phyloP scores from a whole-genome alignment of 2,113 vertebrate species.

The Plecotus auritus region DNA sequence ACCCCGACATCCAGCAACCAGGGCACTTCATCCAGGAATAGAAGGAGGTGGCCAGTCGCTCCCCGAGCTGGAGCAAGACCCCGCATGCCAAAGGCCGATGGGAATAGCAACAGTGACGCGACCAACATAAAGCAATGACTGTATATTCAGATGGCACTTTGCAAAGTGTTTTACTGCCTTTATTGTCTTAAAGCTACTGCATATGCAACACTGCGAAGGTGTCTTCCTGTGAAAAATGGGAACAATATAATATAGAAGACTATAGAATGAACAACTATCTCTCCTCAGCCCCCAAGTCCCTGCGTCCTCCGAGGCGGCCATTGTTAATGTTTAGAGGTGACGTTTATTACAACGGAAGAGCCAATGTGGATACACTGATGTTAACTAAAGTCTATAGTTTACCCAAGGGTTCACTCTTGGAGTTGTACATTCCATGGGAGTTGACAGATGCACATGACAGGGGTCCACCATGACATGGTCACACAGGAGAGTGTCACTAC shows the following conservation, averaged over 20 bases:
- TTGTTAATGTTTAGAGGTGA: not conserved
- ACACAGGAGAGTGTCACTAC: too few species aligned
- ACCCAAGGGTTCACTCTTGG: rapidly evolving
- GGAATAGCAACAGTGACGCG: rapidly evolving
- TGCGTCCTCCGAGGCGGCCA: too few species aligned
- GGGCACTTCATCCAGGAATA: rapidly evolving
- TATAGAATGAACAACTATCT: too few species aligned
- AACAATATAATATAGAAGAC: not conserved
- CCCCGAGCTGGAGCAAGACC: not conserved
- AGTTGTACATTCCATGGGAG: rapidly evolving
- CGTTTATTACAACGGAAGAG: rapidly evolving
- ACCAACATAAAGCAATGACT: rapidly evolving
- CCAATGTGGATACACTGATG: rapidly evolving
- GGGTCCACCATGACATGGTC: rapidly evolving
- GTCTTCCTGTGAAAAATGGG: not conserved
- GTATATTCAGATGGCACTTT: rapidly evolving
- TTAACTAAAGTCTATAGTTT: rapidly evolving
- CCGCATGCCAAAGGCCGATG: rapidly evolving
- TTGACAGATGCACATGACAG: rapidly evolving
- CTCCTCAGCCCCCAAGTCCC: too few species aligned
- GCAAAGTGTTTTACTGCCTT: not conserved
- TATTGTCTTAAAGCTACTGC: not conserved
- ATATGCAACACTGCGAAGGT: not conserved
- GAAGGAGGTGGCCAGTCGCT: rapidly evolving
- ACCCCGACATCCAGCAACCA: too few species aligned